Conservation (phyloP, 2,797 vertebrate species). For the Podarcis siculus region DNA sequence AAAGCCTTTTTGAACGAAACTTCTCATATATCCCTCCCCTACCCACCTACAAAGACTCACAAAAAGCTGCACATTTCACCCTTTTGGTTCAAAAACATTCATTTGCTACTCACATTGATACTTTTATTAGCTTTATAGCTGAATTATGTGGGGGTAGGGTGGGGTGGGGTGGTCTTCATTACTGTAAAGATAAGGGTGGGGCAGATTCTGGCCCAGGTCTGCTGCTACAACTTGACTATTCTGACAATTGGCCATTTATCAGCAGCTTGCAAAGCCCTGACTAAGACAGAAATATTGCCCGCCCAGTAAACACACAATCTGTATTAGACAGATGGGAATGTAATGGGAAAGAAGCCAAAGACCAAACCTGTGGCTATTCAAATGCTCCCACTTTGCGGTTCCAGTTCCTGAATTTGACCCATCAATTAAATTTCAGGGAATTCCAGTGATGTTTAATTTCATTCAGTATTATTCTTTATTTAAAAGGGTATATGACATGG, state of each 20-base stretch:
- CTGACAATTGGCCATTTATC: neutral
- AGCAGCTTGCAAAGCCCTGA: neutral
- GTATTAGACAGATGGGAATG: neutral
- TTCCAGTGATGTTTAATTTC: neutral
- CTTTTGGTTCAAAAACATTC: neutral
- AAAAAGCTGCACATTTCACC: neutral
- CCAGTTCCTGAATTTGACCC: neutral
- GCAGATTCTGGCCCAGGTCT: neutral
- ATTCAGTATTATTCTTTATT: neutral
- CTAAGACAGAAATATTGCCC: neutral
- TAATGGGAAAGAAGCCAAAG: neutral
- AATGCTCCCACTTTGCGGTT: neutral
- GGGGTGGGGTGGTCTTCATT: neutral
- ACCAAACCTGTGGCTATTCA: neutral
- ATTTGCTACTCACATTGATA: neutral
- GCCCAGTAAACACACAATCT: neutral
- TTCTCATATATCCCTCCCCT: too few species aligned
- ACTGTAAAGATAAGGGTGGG: neutral
- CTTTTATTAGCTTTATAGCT: neutral
- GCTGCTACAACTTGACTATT: neutral
- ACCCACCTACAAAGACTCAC: neutral
- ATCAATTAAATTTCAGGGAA: neutral
- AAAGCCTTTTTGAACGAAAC: neutral
- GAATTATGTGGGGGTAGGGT: neutral
- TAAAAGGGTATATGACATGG: neutral